Percentiles rank a stretch among this genome's conserved stretches.
These are phyloP conservation scores for Mirounga angustirostris DNA, from an alignment of 2,113 vertebrate species.

Conservation along the genomic window DNA sequence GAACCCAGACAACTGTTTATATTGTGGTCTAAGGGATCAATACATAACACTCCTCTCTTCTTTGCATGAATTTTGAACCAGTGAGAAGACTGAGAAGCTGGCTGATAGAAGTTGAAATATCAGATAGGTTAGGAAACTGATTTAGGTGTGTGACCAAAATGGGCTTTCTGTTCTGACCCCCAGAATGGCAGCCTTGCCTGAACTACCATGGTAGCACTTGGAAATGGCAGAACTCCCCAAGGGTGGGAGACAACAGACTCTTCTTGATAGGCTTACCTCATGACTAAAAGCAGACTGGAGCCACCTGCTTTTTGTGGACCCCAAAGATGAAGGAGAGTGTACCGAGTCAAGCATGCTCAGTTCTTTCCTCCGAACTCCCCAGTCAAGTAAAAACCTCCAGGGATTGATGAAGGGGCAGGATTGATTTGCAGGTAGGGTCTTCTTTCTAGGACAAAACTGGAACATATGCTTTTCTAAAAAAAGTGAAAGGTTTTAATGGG, in stretches of 20 bases:
- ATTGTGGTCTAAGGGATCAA: background rate
- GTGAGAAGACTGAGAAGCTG: background rate
- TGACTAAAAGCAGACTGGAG: background rate
- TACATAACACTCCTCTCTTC: background rate
- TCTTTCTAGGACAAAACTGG: background rate
- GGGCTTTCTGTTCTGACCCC: background rate
- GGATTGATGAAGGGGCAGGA: background rate
- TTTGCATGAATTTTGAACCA: background rate
- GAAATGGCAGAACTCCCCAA: background rate
- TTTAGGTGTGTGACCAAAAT: background rate
- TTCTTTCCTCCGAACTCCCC: background rate
- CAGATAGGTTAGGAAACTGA: background rate
- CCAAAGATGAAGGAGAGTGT: background rate
- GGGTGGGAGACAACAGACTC: background rate
- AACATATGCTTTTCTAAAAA: background rate
- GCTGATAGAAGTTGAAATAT: background rate
- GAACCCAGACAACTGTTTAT: background rate
- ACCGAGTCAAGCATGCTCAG: background rate
- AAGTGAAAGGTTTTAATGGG: background rate
- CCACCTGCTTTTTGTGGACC: background rate
- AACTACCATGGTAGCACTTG: background rate
- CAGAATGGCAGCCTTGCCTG: background rate
- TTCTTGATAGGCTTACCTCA: background rate
- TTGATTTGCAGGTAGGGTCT: background rate
- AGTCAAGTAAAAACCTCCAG: background rate